phyloP scores from a whole-genome alignment of 2,113 vertebrate species.

The Tretioscincus oriximinensis region DNA sequence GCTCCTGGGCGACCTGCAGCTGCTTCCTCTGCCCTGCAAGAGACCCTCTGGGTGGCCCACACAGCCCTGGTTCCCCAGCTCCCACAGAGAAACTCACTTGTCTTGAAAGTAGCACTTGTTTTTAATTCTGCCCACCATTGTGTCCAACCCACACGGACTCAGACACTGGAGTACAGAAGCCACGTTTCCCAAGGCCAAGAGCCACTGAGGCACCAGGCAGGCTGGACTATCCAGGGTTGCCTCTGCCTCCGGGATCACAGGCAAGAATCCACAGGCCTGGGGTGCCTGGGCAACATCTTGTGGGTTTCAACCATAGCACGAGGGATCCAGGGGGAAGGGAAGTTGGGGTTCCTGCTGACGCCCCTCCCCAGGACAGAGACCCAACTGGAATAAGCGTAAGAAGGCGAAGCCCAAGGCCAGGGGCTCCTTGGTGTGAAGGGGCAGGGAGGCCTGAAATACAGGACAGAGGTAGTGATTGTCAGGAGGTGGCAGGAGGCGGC shows the following conservation, averaged over 20 bases:
- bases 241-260: slow-evolving; percentile 22
- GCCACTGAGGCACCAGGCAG: background rate
- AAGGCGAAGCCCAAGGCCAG: slow-evolving; percentile 28
- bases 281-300: no score
- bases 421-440: background rate
- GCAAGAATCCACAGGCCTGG: no score
- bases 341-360: background rate
- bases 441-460: slow-evolving; percentile 12
- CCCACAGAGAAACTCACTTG: background rate
- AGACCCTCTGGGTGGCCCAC: no score
- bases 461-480: slow-evolving; percentile 20
- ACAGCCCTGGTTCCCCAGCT: no score
- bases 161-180: slow-evolving; percentile 36
- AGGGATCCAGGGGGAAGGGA: background rate
- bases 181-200: background rate
- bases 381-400: background rate
- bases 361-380: background rate
- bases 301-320: no score
- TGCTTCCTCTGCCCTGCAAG: no score
- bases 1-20: no score
- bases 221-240: slow-evolving; percentile 30
- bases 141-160: slow-evolving; percentile 54
- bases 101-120: background rate
- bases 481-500: background rate
- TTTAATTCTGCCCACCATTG: slow-evolving; percentile 61